A percentile compares a stretch with the other conserved stretches of the same genome.
These are phyloP conservation scores for Phenganax marumi DNA, from an alignment of 92 coral and sea anemone species.

Conservation along the genomic window DNA sequence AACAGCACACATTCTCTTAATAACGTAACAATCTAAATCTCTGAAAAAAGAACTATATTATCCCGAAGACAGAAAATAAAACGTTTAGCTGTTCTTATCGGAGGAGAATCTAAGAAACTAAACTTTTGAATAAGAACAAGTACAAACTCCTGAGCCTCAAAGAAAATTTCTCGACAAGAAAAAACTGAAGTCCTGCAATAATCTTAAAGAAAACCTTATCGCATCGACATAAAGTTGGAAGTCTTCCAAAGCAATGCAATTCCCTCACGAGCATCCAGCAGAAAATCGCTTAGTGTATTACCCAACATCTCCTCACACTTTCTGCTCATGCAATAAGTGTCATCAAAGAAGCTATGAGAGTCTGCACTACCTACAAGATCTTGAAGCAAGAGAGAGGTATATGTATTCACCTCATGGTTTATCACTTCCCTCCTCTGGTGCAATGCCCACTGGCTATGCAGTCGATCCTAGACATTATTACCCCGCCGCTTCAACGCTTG, in stretches of 20 bases:
- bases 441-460: not conserved
- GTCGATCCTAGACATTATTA: conserved; percentile 33
- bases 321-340: conserved; percentile 38
- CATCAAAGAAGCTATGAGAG: conserved; percentile 16
- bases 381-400: conserved; percentile 10
- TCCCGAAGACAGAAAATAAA: no score
- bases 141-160: no score
- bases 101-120: no score
- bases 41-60: no score
- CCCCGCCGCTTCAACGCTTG: not conserved
- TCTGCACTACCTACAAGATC: conserved; percentile 33
- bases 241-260: conserved; percentile 16
- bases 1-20: no score
- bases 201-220: conserved; percentile 8
- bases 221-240: not conserved
- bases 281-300: conserved; percentile 28
- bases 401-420: not conserved
- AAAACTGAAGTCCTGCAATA: no score
- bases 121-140: no score
- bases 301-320: not conserved
- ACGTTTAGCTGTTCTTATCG: no score
- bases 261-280: conserved; percentile 16
- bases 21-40: no score
- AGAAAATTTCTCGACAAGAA: no score
- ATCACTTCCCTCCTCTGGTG: not conserved